Evolutionary conservation across 2,888 invertebrate genomes (phyloP), one percentile per base, ranked within the genome.

Genomic region (Dynastes grantii): DNA sequence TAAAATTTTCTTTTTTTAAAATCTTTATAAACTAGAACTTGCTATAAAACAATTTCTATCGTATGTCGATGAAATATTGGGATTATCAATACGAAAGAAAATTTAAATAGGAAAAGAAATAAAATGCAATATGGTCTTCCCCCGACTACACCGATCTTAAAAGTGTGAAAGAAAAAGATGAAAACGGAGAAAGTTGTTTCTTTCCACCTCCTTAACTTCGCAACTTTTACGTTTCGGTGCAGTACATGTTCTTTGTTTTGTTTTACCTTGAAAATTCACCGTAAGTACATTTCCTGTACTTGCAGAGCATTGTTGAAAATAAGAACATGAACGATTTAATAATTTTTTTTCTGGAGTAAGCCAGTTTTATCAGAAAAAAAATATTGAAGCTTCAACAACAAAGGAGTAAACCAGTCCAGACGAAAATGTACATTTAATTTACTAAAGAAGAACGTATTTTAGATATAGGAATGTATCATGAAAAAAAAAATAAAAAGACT

Each of bases 141-240:
- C 2, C 22, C 6, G 55, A 11, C n/a, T 55, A n/a, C 22, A 55
- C 11, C n/a, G 22, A n/a, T 3, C 68, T 51, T 11, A 68, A 13
- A 51, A 22, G 29, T 16, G 13, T 63, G 51, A 37, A 68, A 51
- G 32, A 67, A 67, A n/a, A 11, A 22, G 9, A 27, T 67, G 67
- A 67, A 67, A 51, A 51, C 29, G 51, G 68, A 68, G 68, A 68
- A 68, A 68, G 68, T 68, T 53, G 65, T 65, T 65, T 29, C 32
- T 68, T 68, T 68, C 51, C 68, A 51, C 68, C 51, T 68, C 27
- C 22, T 51, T 68, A 68, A 53, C 51, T 51, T 49, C 16, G 3
- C 32, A 63, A 63, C 27, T 63, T 63, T 55, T 55, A 45, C 45
- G 55, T 55, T 55, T 55, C 16, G 16, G n/a, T 55, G 55, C 13